Evolutionary conservation across 2,113 vertebrate genomes (phyloP), one percentile per base, ranked within the genome.

Genomic region (Saimiri boliviensis): DNA sequence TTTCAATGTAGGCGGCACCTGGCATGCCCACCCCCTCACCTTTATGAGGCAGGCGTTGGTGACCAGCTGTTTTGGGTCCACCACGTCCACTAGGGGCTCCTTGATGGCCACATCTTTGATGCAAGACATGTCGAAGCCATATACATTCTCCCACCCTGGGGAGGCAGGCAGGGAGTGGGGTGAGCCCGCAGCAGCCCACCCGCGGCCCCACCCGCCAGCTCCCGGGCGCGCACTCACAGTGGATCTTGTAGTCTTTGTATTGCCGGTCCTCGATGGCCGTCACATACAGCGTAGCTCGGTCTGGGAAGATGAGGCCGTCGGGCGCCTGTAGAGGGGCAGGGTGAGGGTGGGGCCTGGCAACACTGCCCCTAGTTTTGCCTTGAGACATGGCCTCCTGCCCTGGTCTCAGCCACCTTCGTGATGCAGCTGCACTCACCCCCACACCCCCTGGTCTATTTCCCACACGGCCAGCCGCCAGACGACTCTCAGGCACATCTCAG

Each of bases 191-290:
- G 32, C 1, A 6, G 0, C 25, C 49, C 8, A 0, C 2, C 14
- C 3, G 0, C 0, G 25, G 2, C 5, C 3, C 47, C 2, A 1
- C 3, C n/a, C 47, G 1, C 0, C 0, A 2, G 70, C 23, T 5
- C 23, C 13, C 0, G 0, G 23, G 30, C 5, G 1, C 6, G 0
- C 7, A 14, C 99, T 99, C 98, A 99, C 99, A 99, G 99, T 99
- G 99, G 96, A 99, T 99, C 97, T 99, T 99, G 97, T 99, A 99
- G 98, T 99, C 99, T 98, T 99, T 99, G 98, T 99, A 99, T 97
- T 99, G 99, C 76, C 99, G 91, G 97, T 99, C 99, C 97, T 99
- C 99, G 0, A 99, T 99, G 79, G 99, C 99, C 0, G 99, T 99
- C 96, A 99, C 98, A 0, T 99, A 99, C 47, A 99, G 98, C 0